A percentile compares a stretch with the other conserved stretches of the same genome.
Conservation (phyloP, 1,140 invertebrate species). For the Drosophila arizonae region DNA sequence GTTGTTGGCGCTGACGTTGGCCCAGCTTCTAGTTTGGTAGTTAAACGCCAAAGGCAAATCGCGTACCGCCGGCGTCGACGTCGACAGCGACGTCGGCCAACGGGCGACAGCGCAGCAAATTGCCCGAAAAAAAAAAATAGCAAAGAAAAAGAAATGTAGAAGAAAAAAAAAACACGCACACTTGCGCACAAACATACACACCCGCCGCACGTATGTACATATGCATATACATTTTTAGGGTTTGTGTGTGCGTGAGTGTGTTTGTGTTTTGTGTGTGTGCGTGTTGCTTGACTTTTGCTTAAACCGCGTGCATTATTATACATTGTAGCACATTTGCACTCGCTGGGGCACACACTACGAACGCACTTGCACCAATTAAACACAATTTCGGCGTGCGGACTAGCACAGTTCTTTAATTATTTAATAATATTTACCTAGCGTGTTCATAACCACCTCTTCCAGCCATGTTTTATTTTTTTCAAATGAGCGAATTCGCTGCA, state of each 20-base stretch:
- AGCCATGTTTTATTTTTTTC: slow-evolving; percentile 83
- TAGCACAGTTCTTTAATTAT: slow-evolving; percentile 57
- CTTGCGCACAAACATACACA: slow-evolving; percentile 43
- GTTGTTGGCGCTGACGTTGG: slow-evolving; percentile 8
- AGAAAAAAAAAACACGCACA: slow-evolving; percentile 72
- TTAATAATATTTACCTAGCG: slow-evolving; percentile 83
- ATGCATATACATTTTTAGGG: slow-evolving; percentile 44
- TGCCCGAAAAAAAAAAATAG: slow-evolving; percentile 56
- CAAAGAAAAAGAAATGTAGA: slow-evolving; percentile 52
- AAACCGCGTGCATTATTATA: slow-evolving; percentile 77
- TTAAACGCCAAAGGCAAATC: slow-evolving; percentile 24
- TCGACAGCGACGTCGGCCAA: slow-evolving; percentile 25
- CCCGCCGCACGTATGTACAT: slow-evolving; percentile 29
- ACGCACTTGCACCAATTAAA: slow-evolving; percentile 31
- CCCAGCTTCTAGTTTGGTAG: slow-evolving; percentile 20
- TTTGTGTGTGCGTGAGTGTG: slow-evolving; percentile 44
- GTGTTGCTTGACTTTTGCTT: slow-evolving; percentile 68
- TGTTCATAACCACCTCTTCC: slow-evolving; percentile 83
- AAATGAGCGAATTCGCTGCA: slow-evolving; percentile 82
- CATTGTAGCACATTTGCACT: slow-evolving; percentile 45
- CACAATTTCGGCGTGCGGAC: slow-evolving; percentile 41
- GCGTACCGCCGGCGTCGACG: slow-evolving; percentile 36
- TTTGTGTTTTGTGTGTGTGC: slow-evolving; percentile 45
- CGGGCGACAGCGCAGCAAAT: slow-evolving; percentile 46
- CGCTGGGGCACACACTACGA: slow-evolving; percentile 24